phyloP scores from a whole-genome alignment of 1,140 invertebrate species.

The Zaprionus ornatus region DNA sequence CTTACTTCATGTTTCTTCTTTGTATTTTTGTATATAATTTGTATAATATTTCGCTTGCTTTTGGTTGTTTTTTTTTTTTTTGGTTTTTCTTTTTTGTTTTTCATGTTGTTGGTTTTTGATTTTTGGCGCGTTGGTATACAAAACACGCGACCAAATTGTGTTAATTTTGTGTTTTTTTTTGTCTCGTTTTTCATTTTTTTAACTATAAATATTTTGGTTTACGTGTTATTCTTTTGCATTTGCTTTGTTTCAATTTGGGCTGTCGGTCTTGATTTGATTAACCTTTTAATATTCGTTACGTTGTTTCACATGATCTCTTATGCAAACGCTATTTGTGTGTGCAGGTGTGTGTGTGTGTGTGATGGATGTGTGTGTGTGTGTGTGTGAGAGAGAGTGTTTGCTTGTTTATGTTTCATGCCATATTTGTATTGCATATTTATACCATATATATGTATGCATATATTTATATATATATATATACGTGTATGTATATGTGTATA shows the following conservation, averaged over 20 bases:
- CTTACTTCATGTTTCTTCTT: slow-evolving; percentile 10
- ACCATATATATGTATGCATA: slow-evolving; percentile 14
- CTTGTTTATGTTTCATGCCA: slow-evolving; percentile 45
- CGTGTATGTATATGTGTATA: slow-evolving; percentile 30
- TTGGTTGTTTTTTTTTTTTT: slow-evolving; percentile 32
- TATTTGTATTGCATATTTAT: slow-evolving; percentile 47
- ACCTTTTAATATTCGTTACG: slow-evolving; percentile 78
- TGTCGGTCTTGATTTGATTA: slow-evolving; percentile 74
- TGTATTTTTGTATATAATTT: slow-evolving; percentile 58
- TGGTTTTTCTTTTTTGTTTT: slow-evolving; percentile 52
- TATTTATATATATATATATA: slow-evolving; percentile 35
- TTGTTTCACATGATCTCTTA: slow-evolving; percentile 69
- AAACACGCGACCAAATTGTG: slow-evolving; percentile 64
- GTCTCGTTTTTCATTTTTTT: slow-evolving; percentile 50
- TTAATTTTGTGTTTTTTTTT: slow-evolving; percentile 27
- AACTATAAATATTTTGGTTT: slow-evolving; percentile 72
- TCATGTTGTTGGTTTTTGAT: slow-evolving; percentile 18
- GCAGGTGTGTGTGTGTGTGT: slow-evolving; percentile 11
- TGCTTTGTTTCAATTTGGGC: slow-evolving; percentile 32
- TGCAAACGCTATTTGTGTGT: slow-evolving; percentile 55
- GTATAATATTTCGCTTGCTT: slow-evolving; percentile 71
- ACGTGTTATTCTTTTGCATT: slow-evolving; percentile 39
- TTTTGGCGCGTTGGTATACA: slow-evolving; percentile 77
- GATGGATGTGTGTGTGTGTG: background rate
- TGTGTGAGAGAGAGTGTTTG: slow-evolving; percentile 38